phyloP scores from a whole-genome alignment of 2,888 invertebrate genomes.

The Macaria liturata region DNA sequence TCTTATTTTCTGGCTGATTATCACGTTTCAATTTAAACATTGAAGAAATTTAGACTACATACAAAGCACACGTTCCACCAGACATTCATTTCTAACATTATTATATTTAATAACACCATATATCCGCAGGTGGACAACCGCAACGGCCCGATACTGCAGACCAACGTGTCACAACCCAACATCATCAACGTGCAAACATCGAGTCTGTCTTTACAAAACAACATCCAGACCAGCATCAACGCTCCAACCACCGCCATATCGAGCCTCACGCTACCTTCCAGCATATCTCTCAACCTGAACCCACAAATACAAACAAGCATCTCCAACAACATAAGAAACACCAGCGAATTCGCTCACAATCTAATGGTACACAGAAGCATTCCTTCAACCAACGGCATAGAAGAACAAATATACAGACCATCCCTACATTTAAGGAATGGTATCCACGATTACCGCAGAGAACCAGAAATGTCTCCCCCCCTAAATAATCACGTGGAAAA shows the following conservation, averaged over 20 bases:
- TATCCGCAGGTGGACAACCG: constrained; percentile 65
- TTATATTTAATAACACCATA: too few relatives aligned
- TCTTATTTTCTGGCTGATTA: too few relatives aligned
- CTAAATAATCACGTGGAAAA: constrained; percentile 60
- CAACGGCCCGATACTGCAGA: constrained; percentile 65
- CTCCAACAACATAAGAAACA: constrained; percentile 56
- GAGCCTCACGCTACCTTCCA: constrained; percentile 58
- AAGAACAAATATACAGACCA: constrained; percentile 53
- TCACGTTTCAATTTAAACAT: too few relatives aligned
- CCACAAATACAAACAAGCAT: constrained; percentile 56
- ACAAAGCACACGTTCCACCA: too few relatives aligned
- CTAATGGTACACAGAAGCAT: constrained; percentile 62
- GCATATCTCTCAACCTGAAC: constrained; percentile 60
- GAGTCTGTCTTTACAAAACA: constrained; percentile 52
- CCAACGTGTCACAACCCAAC: constrained; percentile 56
- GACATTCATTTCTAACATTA: too few relatives aligned
- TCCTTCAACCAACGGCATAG: constrained; percentile 67
- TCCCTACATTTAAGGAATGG: constrained; percentile 61
- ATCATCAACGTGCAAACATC: constrained; percentile 61
- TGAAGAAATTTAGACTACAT: too few relatives aligned
- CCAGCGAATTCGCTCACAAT: constrained; percentile 68
- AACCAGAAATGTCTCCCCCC: constrained; percentile 59
- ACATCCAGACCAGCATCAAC: constrained; percentile 48
- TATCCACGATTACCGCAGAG: constrained; percentile 66
- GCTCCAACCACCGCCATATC: constrained; percentile 59